Conservation (phyloP, 1,140 invertebrate species). For the Chrysoperla carnea region DNA sequence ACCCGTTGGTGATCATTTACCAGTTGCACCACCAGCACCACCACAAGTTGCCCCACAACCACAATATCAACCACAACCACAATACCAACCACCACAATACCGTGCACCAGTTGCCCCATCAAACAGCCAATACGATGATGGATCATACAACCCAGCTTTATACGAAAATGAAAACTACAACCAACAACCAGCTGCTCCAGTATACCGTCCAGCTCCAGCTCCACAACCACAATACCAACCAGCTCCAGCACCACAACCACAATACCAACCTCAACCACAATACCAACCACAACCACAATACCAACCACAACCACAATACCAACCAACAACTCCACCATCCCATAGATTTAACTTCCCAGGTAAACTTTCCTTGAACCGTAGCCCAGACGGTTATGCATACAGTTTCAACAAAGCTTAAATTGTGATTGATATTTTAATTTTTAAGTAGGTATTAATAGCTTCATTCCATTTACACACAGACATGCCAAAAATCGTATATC, state of each 20-base stretch:
- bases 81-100: conserved; percentile 42
- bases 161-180: background rate
- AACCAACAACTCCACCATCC: conserved; percentile 41
- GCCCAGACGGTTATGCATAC: conserved; percentile 68
- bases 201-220: conserved; percentile 23
- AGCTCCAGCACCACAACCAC: conserved; percentile 19
- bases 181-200: conserved; percentile 21
- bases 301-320: conserved; percentile 22
- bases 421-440: background rate
- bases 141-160: conserved; percentile 15
- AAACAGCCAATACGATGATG: conserved; percentile 21
- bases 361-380: conserved; percentile 64
- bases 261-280: conserved; percentile 20
- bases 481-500: too few species aligned
- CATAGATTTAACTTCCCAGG: conserved; percentile 62
- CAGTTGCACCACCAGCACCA: conserved; percentile 42
- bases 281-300: conserved; percentile 26
- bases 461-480: too few species aligned
- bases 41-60: conserved; percentile 38
- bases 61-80: conserved; percentile 30
- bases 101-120: conserved; percentile 13
- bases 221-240: conserved; percentile 21
- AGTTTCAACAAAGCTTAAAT: conserved; percentile 45
- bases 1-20: conserved; percentile 62
- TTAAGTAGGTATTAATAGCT: background rate